A percentile compares a stretch with the other conserved stretches of the same genome.
These are phyloP conservation scores for Manis pentadactyla DNA, from an alignment of 2,797 vertebrate species.

Conservation along the genomic window DNA sequence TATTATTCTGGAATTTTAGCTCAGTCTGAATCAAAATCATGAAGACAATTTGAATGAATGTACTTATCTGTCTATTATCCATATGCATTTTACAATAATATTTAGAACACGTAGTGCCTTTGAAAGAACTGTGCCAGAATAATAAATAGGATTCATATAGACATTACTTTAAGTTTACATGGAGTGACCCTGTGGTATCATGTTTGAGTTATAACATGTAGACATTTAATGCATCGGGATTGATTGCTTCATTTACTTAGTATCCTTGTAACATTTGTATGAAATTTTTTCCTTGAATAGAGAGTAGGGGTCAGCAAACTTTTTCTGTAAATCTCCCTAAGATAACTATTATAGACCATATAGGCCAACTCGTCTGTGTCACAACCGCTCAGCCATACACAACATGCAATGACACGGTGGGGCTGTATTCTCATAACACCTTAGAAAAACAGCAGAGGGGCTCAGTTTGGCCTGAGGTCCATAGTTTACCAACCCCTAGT, in stretches of 20 bases:
- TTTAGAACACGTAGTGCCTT: conserved; percentile 21
- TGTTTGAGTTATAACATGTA: background rate
- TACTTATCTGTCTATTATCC: conserved; percentile 20
- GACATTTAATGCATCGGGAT: background rate
- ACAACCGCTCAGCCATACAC: background rate
- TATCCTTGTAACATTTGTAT: background rate
- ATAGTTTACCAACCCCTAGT: background rate
- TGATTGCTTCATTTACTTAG: background rate
- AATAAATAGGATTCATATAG: background rate
- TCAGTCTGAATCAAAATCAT: conserved; percentile 64
- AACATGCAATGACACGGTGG: accelerated
- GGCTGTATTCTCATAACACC: background rate
- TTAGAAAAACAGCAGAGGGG: background rate
- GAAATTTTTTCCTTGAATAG: background rate
- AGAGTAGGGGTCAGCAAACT: background rate
- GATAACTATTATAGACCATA: accelerated
- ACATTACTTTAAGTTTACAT: background rate
- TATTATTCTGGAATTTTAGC: conserved; percentile 66
- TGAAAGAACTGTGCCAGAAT: background rate
- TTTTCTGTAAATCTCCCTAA: background rate
- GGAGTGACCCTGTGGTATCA: background rate
- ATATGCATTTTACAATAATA: conserved; percentile 42
- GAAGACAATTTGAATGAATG: conserved; percentile 52
- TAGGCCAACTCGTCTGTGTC: background rate
- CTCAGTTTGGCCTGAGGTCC: background rate